phyloP scores from a whole-genome alignment of 2,888 invertebrate genomes.

The Apamea monoglypha region DNA sequence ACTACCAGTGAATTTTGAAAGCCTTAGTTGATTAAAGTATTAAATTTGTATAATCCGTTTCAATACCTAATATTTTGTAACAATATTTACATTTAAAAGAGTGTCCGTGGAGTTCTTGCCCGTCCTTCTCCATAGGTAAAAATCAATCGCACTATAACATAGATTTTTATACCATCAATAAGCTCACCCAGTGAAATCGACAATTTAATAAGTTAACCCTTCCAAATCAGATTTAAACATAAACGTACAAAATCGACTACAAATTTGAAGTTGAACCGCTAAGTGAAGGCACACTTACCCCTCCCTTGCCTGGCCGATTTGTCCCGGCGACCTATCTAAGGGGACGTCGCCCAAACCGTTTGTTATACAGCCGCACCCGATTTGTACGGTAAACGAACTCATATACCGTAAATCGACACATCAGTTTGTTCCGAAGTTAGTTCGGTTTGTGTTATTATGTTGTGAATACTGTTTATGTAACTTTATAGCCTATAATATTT shows the following conservation, averaged over 20 bases:
- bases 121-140: neutral
- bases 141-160: neutral
- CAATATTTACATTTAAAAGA: too few relatives aligned
- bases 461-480: neutral
- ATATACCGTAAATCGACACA: conserved; percentile 64
- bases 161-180: neutral
- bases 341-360: conserved; percentile 62
- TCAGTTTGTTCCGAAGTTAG: conserved; percentile 33
- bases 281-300: conserved; percentile 46
- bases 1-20: neutral
- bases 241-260: conserved; percentile 18
- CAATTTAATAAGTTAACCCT: neutral
- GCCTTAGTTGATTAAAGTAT: neutral
- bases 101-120: too few relatives aligned
- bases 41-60: neutral
- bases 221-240: conserved; percentile 7
- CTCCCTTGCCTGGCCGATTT: conserved; percentile 52
- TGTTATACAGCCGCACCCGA: conserved; percentile 70
- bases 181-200: neutral
- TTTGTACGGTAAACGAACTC: conserved; percentile 71
- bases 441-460: conserved; percentile 3
- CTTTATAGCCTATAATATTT: too few relatives aligned
- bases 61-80: neutral
- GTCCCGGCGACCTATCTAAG: conserved; percentile 48
- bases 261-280: conserved; percentile 35